phyloP scores from a whole-genome alignment of 2,797 vertebrate species.

The Menidia menidia region DNA sequence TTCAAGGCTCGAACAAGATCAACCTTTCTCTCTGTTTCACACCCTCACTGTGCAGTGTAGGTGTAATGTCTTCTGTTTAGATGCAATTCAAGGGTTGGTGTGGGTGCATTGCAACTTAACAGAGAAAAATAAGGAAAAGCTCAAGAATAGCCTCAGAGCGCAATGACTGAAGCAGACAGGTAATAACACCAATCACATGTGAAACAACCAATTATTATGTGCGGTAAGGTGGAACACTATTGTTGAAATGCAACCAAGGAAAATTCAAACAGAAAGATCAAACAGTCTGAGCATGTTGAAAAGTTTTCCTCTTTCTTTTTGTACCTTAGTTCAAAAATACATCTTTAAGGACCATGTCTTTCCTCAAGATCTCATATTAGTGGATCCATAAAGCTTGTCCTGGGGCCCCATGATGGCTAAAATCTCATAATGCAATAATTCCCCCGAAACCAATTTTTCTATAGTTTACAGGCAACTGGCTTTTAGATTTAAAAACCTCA shows the following conservation, averaged over 20 bases:
- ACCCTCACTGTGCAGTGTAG: conserved; percentile 40
- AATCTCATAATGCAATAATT: conserved; percentile 63
- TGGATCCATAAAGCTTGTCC: conserved; percentile 54
- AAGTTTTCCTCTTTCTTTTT: conserved; percentile 35
- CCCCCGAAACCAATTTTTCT: conserved; percentile 55
- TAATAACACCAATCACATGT: conserved; percentile 28
- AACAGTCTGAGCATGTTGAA: conserved; percentile 5
- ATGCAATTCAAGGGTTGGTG: conserved; percentile 54
- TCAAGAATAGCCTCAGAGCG: conserved; percentile 38
- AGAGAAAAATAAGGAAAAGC: conserved; percentile 39
- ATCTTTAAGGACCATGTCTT: conserved; percentile 39
- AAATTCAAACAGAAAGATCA: conserved; percentile 5
- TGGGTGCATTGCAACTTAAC: conserved; percentile 59
- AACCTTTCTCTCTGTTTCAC: conserved; percentile 41
- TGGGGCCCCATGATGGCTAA: conserved; percentile 35
- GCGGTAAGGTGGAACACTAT: not conserved
- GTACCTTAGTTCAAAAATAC: conserved; percentile 21
- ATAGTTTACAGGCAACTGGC: conserved; percentile 55
- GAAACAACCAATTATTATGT: conserved; percentile 23
- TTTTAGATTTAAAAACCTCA: conserved; percentile 69
- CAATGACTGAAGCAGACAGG: conserved; percentile 19
- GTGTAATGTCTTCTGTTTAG: conserved; percentile 62
- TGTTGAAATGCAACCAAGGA: conserved; percentile 13
- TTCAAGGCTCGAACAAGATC: conserved; percentile 39
- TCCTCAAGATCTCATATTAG: conserved; percentile 56